phyloP scores from a whole-genome alignment of 2,797 vertebrate species.

The Setipinna tenuifilis region DNA sequence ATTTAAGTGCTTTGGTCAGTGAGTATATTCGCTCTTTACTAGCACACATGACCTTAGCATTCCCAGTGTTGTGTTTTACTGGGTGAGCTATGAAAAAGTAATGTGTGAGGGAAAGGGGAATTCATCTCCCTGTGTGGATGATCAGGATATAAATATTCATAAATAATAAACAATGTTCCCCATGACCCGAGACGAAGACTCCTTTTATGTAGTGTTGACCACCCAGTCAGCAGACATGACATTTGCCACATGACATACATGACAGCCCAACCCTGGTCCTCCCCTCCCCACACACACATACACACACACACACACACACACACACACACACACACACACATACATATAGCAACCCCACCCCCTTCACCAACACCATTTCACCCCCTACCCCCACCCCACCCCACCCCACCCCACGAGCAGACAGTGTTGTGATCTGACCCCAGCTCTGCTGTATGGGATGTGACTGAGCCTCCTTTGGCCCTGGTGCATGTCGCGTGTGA shows the following conservation, averaged over 20 bases:
- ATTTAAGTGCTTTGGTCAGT: too few species aligned
- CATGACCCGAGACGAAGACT: background rate
- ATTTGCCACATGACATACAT: background rate
- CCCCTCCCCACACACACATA: conserved; percentile 12
- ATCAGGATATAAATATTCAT: background rate
- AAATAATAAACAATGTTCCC: background rate
- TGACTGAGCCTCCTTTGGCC: background rate
- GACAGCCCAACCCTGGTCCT: background rate
- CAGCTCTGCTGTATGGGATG: background rate
- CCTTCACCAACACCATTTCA: background rate
- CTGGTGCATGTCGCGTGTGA: background rate
- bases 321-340: background rate
- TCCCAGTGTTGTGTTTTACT: background rate
- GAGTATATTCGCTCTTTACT: background rate
- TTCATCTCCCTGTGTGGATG: background rate
- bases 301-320: background rate
- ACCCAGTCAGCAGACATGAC: background rate
- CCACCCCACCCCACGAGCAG: background rate
- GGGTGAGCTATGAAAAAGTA: background rate
- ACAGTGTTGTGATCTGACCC: background rate
- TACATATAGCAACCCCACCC: too few species aligned
- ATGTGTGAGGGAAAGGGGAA: background rate
- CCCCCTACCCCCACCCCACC: background rate
- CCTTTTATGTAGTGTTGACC: background rate
- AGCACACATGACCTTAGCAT: background rate